Conservation (phyloP, 2,888 invertebrate genomes). For the Baronia brevicornis region DNA sequence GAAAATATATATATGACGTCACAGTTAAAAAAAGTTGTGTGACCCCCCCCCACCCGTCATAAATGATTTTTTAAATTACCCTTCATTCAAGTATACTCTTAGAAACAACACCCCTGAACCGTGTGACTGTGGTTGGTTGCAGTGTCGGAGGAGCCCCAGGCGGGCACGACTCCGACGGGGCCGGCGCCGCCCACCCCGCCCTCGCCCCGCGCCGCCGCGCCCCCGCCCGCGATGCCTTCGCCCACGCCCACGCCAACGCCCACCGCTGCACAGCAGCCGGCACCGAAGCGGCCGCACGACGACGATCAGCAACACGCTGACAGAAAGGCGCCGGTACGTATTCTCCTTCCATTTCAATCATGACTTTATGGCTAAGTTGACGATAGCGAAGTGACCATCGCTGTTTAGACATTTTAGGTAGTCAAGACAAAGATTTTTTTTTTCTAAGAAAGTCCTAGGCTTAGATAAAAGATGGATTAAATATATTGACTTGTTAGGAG, state of each 20-base stretch:
- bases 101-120: too few relatives aligned
- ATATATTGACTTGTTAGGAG: too few relatives aligned
- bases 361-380: conserved; percentile 1
- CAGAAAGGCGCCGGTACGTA: conserved; percentile 84
- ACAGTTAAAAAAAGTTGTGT: too few relatives aligned
- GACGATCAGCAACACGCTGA: conserved; percentile 78
- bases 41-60: too few relatives aligned
- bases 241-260: conserved; percentile 19
- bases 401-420: too few relatives aligned
- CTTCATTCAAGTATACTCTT: too few relatives aligned
- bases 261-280: conserved; percentile 25
- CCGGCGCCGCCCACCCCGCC: conserved; percentile 20
- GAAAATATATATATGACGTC: too few relatives aligned
- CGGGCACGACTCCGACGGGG: conserved; percentile 26
- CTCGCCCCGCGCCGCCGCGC: conserved; percentile 18
- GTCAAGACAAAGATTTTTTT: background rate
- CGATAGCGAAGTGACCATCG: too few relatives aligned
- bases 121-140: too few relatives aligned
- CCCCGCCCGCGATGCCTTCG: conserved; percentile 17
- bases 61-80: too few relatives aligned
- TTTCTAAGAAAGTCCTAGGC: background rate
- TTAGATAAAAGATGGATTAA: too few relatives aligned
- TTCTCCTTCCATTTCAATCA: background rate
- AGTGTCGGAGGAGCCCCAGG: conserved; percentile 53
- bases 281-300: conserved; percentile 54